Evolutionary conservation across 1,140 invertebrate species (phyloP).

Genomic region (Magallana angulata): DNA sequence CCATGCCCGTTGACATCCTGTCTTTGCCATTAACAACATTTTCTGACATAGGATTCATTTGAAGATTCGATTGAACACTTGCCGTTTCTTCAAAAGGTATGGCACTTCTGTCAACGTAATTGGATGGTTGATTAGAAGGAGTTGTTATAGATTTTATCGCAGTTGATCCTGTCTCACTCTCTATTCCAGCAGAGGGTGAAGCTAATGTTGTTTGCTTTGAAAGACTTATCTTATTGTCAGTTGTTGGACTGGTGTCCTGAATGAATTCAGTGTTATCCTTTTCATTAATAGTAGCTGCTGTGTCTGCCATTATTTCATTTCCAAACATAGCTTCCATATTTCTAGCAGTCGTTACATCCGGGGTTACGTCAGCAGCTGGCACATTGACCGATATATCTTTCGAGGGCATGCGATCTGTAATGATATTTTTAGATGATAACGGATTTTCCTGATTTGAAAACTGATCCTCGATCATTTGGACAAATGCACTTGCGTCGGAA

Average conservation of each 20-base stretch:
- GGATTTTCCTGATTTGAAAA: conserved; percentile 2
- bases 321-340: not conserved
- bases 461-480: conserved; percentile 16
- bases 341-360: not conserved
- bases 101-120: not conserved
- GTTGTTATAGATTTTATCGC: not conserved
- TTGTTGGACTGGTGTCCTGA: not conserved
- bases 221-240: conserved; percentile 28
- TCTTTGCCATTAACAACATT: too few species aligned
- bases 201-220: conserved; percentile 28
- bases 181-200: not conserved
- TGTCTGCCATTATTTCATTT: not conserved
- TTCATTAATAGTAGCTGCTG: not conserved
- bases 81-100: not conserved
- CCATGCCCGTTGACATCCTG: too few species aligned
- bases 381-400: not conserved
- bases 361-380: not conserved
- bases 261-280: not conserved
- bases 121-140: not conserved
- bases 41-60: too few species aligned
- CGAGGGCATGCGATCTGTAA: not conserved
- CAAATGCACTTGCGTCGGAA: not conserved
- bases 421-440: not conserved
- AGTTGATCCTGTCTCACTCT: not conserved
- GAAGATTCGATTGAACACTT: too few species aligned